Percentiles rank a stretch among this genome's conserved stretches.
These are phyloP conservation scores for Pheosia gnoma DNA, from an alignment of 2,888 invertebrate genomes.

Conservation along the genomic window DNA sequence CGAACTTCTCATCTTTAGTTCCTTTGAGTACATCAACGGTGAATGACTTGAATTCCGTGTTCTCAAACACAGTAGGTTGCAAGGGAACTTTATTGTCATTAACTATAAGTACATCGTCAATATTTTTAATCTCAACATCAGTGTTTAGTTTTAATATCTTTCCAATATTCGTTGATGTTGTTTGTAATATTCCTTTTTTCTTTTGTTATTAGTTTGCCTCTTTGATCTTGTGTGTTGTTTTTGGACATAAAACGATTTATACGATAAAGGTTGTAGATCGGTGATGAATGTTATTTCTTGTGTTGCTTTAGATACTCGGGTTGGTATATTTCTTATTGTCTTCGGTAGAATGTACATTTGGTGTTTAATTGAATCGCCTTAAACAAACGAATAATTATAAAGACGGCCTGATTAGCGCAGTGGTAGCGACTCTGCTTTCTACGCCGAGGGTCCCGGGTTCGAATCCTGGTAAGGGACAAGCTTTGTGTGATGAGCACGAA, in stretches of 20 bases:
- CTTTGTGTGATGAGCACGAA: no score
- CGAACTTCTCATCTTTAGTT: conserved; percentile 28
- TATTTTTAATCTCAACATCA: conserved; percentile 43
- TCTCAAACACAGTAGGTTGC: conserved; percentile 17
- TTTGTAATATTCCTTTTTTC: conserved; percentile 36
- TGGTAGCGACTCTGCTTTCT: no score
- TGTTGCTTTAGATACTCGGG: conserved; percentile 85
- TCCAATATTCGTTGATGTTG: conserved; percentile 16
- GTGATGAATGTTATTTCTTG: conserved; percentile 90
- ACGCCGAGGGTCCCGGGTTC: no score
- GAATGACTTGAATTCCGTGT: conserved; percentile 21
- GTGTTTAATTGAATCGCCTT: conserved; percentile 82
- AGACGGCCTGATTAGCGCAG: no score
- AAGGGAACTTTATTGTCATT: conserved; percentile 16
- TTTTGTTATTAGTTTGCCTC: conserved; percentile 31
- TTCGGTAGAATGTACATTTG: conserved; percentile 87
- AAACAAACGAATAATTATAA: conserved; percentile 17
- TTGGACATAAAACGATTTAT: conserved; percentile 84
- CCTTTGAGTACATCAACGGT: conserved; percentile 43
- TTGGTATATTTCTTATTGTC: conserved; percentile 81
- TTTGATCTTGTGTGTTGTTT: conserved; percentile 43
- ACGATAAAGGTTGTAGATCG: conserved; percentile 85
- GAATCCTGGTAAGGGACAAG: no score
- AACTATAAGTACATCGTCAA: conserved; percentile 23
- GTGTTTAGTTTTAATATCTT: conserved; percentile 26